phyloP scores from a whole-genome alignment of 2,888 invertebrate genomes.

The Melipona beecheii region DNA sequence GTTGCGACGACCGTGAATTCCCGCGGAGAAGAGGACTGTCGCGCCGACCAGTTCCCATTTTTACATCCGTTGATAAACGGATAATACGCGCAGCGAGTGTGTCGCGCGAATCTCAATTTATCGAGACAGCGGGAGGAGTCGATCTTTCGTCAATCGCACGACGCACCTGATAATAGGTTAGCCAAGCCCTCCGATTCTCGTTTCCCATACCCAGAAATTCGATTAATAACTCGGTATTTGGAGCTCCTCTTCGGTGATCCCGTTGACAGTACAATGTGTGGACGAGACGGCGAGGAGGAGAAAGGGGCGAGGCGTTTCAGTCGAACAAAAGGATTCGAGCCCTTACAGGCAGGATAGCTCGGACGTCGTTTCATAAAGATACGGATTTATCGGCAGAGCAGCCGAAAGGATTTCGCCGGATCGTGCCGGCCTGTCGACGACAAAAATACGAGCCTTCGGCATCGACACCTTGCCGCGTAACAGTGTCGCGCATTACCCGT shows the following conservation, averaged over 20 bases:
- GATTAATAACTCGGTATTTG: not conserved
- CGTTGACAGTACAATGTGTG: constrained; percentile 66
- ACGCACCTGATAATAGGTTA: too few species aligned
- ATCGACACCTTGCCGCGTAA: constrained; percentile 75
- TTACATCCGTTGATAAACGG: not conserved
- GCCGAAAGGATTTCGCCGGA: constrained; percentile 67
- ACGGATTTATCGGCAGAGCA: constrained; percentile 73
- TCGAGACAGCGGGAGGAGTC: too few species aligned
- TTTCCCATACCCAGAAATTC: not conserved
- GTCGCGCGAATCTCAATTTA: not conserved
- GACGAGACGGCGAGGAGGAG: constrained; percentile 49
- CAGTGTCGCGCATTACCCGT: constrained; percentile 57
- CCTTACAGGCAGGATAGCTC: constrained; percentile 67
- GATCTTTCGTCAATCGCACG: too few species aligned
- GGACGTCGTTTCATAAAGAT: constrained; percentile 77
- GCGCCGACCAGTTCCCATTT: not conserved
- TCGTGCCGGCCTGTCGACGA: constrained; percentile 55
- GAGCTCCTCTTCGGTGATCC: constrained; percentile 50
- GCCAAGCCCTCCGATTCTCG: not conserved
- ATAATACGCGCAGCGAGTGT: not conserved
- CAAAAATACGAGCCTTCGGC: constrained; percentile 76
- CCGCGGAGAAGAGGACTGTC: not conserved
- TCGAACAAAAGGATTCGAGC: constrained; percentile 67
- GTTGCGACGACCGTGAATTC: not conserved
- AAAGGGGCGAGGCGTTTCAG: constrained; percentile 57